These are phyloP conservation scores for Silurus meridionalis DNA, from an alignment of 2,113 vertebrate genomes.

Conservation along the genomic window DNA sequence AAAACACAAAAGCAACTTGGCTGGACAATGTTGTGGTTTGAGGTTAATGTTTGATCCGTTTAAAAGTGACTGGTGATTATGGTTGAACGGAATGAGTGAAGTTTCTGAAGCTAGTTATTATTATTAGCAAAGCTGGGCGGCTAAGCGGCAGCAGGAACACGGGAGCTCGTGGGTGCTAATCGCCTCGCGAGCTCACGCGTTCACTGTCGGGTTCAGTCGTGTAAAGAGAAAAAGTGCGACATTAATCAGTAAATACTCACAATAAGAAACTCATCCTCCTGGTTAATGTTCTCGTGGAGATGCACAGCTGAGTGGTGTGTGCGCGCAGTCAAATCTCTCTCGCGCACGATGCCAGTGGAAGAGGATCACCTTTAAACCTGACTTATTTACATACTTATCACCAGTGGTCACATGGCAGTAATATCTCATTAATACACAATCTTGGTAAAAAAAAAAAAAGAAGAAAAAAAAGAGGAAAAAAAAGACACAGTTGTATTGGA, in stretches of 20 bases:
- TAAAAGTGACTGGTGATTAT: background rate
- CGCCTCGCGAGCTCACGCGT: background rate
- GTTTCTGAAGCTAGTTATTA: background rate
- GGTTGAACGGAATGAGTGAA: background rate
- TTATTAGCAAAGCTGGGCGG: background rate
- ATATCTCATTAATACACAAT: no score
- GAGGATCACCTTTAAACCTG: no score
- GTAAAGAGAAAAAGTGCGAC: background rate
- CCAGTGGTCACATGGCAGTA: no score
- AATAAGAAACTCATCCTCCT: conserved; percentile 74
- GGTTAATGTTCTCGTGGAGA: background rate
- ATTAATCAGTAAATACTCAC: conserved; percentile 60
- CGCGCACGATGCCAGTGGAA: no score
- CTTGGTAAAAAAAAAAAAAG: no score
- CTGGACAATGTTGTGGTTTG: background rate
- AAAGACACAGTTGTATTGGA: no score
- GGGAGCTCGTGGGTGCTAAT: background rate
- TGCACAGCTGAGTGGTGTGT: background rate
- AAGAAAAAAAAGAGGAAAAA: no score
- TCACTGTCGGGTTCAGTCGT: background rate
- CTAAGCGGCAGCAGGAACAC: background rate
- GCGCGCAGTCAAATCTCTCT: background rate
- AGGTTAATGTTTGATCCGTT: background rate
- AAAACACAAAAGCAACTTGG: background rate
- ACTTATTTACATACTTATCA: no score